A percentile compares a stretch with the other conserved stretches of the same genome.
phyloP scores from a whole-genome alignment of 2,888 invertebrate genomes.

The Ceratothoa steindachneri region DNA sequence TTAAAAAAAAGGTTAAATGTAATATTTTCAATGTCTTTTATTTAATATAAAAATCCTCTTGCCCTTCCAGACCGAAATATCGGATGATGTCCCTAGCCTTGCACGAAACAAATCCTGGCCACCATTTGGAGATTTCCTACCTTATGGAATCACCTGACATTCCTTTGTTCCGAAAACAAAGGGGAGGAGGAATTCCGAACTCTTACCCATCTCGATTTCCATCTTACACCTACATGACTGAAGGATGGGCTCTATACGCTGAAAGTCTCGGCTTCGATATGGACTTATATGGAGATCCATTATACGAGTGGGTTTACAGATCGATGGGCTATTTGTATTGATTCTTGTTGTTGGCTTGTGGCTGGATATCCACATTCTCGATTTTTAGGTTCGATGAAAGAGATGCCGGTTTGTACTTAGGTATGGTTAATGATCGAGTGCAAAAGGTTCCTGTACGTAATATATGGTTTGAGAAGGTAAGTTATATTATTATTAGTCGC shows the following conservation, averaged over 20 bases:
- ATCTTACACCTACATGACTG: constrained; percentile 25
- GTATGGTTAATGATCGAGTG: too few species aligned
- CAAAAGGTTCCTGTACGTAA: neutral
- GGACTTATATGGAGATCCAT: constrained; percentile 35
- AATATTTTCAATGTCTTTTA: too few species aligned
- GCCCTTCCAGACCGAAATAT: constrained; percentile 51
- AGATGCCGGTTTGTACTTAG: too few species aligned
- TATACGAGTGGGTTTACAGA: too few species aligned
- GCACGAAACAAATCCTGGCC: constrained; percentile 54
- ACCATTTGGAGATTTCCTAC: constrained; percentile 52
- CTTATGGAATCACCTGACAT: constrained; percentile 44
- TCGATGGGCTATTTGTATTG: too few species aligned
- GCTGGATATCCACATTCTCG: too few species aligned
- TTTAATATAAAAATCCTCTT: too few species aligned
- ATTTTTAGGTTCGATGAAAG: too few species aligned
- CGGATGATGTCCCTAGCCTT: constrained; percentile 52
- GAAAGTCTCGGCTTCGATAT: constrained; percentile 53
- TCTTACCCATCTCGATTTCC: constrained; percentile 37
- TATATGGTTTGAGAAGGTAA: neutral
- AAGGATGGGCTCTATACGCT: constrained; percentile 53
- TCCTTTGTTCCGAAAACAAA: constrained; percentile 15
- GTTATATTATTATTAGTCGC: neutral
- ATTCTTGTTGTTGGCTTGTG: too few species aligned
- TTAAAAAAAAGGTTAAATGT: too few species aligned
- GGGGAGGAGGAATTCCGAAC: constrained; percentile 5